A percentile compares a stretch with the other conserved stretches of the same genome.
Conservation (phyloP, 64 coral and sea anemone species). For the Cladopsammia gracilis region DNA sequence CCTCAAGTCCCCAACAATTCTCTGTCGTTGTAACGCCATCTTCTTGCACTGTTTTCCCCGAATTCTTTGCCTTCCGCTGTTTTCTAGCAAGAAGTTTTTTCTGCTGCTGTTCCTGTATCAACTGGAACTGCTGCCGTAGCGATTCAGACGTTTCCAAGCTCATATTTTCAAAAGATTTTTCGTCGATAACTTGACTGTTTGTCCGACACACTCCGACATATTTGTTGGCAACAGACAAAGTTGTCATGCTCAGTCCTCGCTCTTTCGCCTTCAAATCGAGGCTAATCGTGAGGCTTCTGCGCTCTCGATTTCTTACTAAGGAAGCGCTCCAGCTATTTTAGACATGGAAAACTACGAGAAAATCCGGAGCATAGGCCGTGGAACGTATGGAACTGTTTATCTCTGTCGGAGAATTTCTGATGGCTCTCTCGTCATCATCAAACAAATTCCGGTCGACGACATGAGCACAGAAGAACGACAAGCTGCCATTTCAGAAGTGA, state of each 20-base stretch:
- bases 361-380: constrained; percentile 83
- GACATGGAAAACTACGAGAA: constrained; percentile 93
- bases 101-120: constrained; percentile 91
- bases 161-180: constrained; percentile 60
- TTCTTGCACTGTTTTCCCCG: constrained; percentile 48
- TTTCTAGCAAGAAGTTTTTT: constrained; percentile 78
- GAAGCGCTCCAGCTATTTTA: neutral
- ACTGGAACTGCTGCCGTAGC: constrained; percentile 75
- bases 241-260: constrained; percentile 22
- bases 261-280: constrained; percentile 1
- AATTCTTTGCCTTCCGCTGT: constrained; percentile 63
- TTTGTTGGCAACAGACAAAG: constrained; percentile 65
- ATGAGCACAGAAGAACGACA: constrained; percentile 93
- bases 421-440: constrained; percentile 79
- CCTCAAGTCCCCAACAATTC: constrained; percentile 10
- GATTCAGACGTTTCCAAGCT: constrained; percentile 42
- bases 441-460: constrained; percentile 93
- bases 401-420: constrained; percentile 78
- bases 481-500: constrained; percentile 84
- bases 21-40: neutral
- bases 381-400: constrained; percentile 90
- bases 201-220: constrained; percentile 66
- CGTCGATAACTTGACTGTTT: neutral
- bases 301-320: neutral
- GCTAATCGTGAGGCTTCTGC: neutral